phyloP scores from a whole-genome alignment of 2,113 vertebrate genomes.

The Phoenicopterus ruber region DNA sequence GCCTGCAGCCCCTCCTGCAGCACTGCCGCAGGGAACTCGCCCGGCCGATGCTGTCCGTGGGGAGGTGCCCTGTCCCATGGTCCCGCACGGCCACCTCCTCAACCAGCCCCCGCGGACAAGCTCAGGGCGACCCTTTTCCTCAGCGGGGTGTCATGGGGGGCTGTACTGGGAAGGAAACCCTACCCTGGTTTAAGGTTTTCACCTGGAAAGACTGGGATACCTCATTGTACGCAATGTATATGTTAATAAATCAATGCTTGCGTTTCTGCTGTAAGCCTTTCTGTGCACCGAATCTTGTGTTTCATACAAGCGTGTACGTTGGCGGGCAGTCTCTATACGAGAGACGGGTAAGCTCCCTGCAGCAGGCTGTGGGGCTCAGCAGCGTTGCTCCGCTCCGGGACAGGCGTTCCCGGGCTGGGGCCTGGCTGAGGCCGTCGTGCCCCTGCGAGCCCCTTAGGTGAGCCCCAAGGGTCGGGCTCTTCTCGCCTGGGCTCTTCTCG shows the following conservation, averaged over 20 bases:
- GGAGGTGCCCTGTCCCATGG: background rate
- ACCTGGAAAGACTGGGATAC: too few species aligned
- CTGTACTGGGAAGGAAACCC: background rate
- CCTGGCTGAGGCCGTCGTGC: fast-evolving
- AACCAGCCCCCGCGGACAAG: fast-evolving
- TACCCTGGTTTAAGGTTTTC: background rate
- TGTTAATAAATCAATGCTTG: fast-evolving
- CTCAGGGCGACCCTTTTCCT: background rate
- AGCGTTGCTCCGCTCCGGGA: fast-evolving
- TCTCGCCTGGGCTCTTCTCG: background rate
- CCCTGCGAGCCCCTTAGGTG: too few species aligned
- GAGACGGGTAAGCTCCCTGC: background rate
- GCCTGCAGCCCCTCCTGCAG: background rate
- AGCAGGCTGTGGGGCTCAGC: background rate
- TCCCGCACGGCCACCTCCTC: background rate
- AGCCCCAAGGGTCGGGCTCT: too few species aligned
- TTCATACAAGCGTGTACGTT: fast-evolving
- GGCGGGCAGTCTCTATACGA: background rate
- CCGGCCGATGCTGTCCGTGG: fast-evolving
- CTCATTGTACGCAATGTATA: fast-evolving
- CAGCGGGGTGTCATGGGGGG: fast-evolving
- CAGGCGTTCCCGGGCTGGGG: background rate
- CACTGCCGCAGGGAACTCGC: background rate
- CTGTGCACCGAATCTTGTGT: background rate
- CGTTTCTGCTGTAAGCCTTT: background rate